A percentile compares a stretch with the other conserved stretches of the same genome.
These are phyloP conservation scores for Hippocampus mohnikei DNA, from an alignment of 2,113 vertebrate species.

Conservation along the genomic window DNA sequence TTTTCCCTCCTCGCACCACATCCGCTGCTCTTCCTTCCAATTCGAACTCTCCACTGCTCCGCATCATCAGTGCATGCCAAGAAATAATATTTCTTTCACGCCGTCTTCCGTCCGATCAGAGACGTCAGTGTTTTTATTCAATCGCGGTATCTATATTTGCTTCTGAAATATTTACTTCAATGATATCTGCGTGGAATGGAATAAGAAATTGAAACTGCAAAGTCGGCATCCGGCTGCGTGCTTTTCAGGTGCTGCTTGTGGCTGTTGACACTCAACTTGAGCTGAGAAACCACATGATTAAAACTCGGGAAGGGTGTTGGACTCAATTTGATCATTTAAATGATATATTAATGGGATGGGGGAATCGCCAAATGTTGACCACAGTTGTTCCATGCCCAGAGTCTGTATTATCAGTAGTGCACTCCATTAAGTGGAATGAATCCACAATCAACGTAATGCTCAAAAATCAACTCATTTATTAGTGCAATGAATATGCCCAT, in stretches of 20 bases:
- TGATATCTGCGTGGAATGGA: too few relatives aligned
- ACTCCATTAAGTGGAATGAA: neutral
- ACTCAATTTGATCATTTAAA: neutral
- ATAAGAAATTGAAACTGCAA: neutral
- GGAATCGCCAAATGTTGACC: neutral
- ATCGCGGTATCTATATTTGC: neutral
- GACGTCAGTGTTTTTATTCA: conserved; percentile 4
- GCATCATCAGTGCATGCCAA: conserved; percentile 13
- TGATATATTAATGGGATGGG: neutral
- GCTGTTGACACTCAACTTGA: neutral
- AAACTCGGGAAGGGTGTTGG: neutral
- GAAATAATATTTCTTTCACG: conserved; percentile 14
- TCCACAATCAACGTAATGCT: neutral
- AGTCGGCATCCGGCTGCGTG: neutral
- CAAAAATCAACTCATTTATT: neutral
- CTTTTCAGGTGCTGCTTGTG: neutral
- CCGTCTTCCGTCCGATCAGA: conserved; percentile 14
- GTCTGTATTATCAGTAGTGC: neutral
- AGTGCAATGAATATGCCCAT: neutral
- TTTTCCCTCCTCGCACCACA: conserved; percentile 25
- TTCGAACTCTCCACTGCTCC: conserved; percentile 33
- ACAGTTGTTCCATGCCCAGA: neutral
- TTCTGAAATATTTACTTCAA: too few relatives aligned
- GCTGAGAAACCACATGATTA: too few relatives aligned
- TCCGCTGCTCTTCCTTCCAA: conserved; percentile 45